Evolutionary conservation across 2,888 invertebrate genomes (phyloP), one percentile per base, ranked within the genome.

Genomic region (Limenitis camilla): DNA sequence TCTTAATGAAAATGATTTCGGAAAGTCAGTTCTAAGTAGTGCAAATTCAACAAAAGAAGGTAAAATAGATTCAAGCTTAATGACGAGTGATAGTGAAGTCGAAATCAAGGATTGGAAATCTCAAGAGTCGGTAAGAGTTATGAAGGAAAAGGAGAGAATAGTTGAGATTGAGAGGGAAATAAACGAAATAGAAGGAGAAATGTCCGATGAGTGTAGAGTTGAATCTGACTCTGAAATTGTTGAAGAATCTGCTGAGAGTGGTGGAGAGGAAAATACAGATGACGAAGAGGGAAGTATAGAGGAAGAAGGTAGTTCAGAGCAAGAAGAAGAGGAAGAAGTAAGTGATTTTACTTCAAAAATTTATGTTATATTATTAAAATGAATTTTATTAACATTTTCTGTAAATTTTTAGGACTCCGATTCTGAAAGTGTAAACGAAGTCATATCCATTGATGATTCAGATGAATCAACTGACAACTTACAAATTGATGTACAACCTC

Each of bases 81-180:
- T 85, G 36, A 86, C 85, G 0, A 81, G 81, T 59, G 86, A 87
- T 40, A 85, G 82, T 57, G 86, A 86, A 57, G 64, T 69, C 1
- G 78, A 81, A 38, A 68, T 74, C 57, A 72, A 69, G 55, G 72
- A 71, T 9, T 60, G 62, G 42, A 61, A 61, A 43, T 56, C 58
- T 49, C 35, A 56, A 55, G 55, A 60, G n/a, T 58, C 64, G 5
- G 70, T 69, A 5, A 72, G 69, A 11, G 76, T 71, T 1, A 78
- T 77, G 56, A 82, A 76, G 56, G 81, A 85, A 57, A 86, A 78
- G 55, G 74, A 80, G 49, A 74, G 66, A 50, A 83, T 86, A 44
- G 82, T 79, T 3, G 86, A 86, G 59, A 84, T 87, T 42, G 81
- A 81, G 51, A 66, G 82, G n/a, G 85, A 85, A 59, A 85, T 86